Conservation (phyloP, 1,140 invertebrate genomes). For the Spodoptera frugiperda region DNA sequence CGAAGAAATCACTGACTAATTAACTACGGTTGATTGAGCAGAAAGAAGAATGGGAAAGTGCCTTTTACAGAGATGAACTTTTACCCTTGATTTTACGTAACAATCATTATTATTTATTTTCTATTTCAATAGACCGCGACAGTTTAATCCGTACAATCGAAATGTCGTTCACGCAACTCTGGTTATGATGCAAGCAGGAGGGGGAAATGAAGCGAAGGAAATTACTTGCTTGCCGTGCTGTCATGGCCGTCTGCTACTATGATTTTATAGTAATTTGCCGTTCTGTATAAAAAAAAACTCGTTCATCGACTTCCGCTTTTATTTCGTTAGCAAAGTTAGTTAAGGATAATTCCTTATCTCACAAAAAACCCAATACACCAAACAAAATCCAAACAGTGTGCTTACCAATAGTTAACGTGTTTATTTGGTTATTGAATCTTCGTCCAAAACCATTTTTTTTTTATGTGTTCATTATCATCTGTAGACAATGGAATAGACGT, state of each 20-base stretch:
- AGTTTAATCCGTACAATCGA: constrained; percentile 24
- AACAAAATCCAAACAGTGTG: no score
- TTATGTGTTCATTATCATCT: no score
- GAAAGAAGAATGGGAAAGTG: no score
- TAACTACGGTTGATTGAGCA: no score
- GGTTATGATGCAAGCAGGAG: constrained; percentile 32
- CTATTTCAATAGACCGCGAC: constrained; percentile 7
- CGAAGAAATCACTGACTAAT: no score
- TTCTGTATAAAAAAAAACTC: background rate
- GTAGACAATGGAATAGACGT: no score
- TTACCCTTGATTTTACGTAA: constrained; percentile 8
- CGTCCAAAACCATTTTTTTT: no score
- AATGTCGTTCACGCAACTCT: constrained; percentile 20
- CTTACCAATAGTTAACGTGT: no score
- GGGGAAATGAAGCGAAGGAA: constrained; percentile 38
- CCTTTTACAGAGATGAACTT: background rate
- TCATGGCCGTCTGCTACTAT: constrained; percentile 15
- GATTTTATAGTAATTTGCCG: background rate
- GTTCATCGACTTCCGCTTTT: background rate
- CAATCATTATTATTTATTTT: background rate
- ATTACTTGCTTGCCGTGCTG: constrained; percentile 9
- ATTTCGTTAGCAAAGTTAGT: background rate
- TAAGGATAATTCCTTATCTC: no score
- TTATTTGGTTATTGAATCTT: no score
- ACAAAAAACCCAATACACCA: no score